Base-by-base conservation (phyloP, 53 echinoderm and acorn worm species). In the Apostichopus leukothele region DNA sequence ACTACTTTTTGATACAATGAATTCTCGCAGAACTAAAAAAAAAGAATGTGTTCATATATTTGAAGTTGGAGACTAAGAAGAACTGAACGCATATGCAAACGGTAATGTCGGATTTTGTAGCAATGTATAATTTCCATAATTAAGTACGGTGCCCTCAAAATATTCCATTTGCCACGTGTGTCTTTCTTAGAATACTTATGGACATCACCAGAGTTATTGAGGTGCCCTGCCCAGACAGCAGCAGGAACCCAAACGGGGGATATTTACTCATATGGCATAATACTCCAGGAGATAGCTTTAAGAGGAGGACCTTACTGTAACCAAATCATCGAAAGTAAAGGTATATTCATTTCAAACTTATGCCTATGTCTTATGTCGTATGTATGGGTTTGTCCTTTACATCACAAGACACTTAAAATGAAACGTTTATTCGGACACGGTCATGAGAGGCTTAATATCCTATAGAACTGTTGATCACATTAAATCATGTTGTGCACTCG, bases 201-300 rank as follows among this genome's bases (percentile, higher is more conserved):
- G 95, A 95, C 95, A 51, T 86, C 95, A 60, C 95, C 95, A 25
- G 95, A 95, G 77, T 60, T 84, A 11, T 74, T 95, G 20, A 68
- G 91, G 21, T 90, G 73, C 76, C 90, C 91, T 14, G 76, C 74
- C 10, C 3, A n/a, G 23, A 74, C 66, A 21, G 80, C 74, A 0
- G 76, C 88, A 5, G 93, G 91, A 73, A 90, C 92, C 0, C 91
- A 55, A 78, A 92, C 93, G 75, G 95, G 92, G 67, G 95, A 94
- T 76, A 83, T 92, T 78, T 94, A 94, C 66, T 67, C 95, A 50
- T 91, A 75, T 21, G 95, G 95, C 6, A 93, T 94, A 21, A 93
- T 94, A 52, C 85, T 94, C 9, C 92, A 92, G 77, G 95, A 94
- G 77, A 94, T 94, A 21, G 87, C 89, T 18, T 54, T 92, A 16